These are phyloP conservation scores for Holothuria leucospilota DNA, from an alignment of 53 echinoderm and acorn worm genomes.

Conservation along the genomic window DNA sequence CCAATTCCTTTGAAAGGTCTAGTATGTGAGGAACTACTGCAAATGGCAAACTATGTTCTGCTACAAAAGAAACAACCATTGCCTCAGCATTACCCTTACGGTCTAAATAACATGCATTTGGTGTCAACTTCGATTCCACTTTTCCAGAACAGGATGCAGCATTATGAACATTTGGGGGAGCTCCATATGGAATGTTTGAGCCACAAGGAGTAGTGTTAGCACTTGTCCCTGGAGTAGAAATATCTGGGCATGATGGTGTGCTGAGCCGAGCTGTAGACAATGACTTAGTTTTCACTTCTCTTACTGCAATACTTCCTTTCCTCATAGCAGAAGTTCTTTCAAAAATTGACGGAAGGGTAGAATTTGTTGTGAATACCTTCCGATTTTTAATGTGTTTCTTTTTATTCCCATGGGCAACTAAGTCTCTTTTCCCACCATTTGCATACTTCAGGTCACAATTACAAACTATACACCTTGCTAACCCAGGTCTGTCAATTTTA, in stretches of 20 bases:
- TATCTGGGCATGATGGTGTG: neutral
- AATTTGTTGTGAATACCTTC: conserved; percentile 39
- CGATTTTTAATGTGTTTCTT: neutral
- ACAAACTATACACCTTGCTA: conserved; percentile 53
- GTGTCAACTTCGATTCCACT: conserved; percentile 9
- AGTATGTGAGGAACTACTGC: conserved; percentile 18
- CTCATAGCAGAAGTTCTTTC: neutral
- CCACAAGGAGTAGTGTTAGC: neutral
- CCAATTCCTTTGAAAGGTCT: conserved; percentile 37
- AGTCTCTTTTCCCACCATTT: conserved; percentile 53
- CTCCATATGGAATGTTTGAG: conserved; percentile 56
- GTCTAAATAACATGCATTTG: conserved; percentile 46
- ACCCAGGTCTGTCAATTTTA: conserved; percentile 50
- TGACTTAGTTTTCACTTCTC: too few species aligned
- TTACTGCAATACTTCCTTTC: too few species aligned
- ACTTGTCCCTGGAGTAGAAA: conserved; percentile 13
- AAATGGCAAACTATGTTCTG: conserved; percentile 50
- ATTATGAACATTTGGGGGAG: conserved; percentile 61
- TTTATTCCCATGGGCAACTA: conserved; percentile 53
- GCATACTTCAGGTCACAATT: conserved; percentile 47
- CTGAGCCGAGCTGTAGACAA: too few species aligned
- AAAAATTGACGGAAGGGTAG: conserved; percentile 39
- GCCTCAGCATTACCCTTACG: conserved; percentile 55
- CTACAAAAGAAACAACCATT: neutral
- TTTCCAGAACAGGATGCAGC: conserved; percentile 46